A percentile compares a stretch with the other conserved stretches of the same genome.
These are phyloP conservation scores for Procavia capensis DNA, from an alignment of 2,113 vertebrate genomes.

Conservation along the genomic window DNA sequence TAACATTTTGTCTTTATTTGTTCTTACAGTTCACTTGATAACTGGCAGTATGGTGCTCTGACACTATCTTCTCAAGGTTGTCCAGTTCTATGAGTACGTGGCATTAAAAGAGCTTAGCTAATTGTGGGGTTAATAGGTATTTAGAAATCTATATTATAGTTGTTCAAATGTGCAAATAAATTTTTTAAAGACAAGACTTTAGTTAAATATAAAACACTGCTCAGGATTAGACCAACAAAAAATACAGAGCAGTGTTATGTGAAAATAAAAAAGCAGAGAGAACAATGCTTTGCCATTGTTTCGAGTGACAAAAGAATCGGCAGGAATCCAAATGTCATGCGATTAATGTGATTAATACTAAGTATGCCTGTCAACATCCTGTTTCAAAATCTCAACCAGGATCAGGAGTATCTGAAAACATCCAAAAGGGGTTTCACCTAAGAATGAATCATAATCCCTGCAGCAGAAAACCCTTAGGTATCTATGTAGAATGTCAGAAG, in stretches of 20 bases:
- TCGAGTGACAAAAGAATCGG: constrained; percentile 71
- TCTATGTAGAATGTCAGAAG: constrained; percentile 21
- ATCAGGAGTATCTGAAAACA: constrained; percentile 66
- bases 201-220: constrained; percentile 46
- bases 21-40: constrained; percentile 9
- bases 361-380: constrained; percentile 79
- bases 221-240: constrained; percentile 43
- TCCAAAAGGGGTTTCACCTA: constrained; percentile 55
- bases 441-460: constrained; percentile 64
- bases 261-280: constrained; percentile 58
- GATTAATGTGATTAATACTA: constrained; percentile 76
- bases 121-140: background rate
- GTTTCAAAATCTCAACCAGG: constrained; percentile 73
- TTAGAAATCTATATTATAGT: constrained; percentile 13
- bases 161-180: constrained; percentile 29
- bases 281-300: constrained; percentile 74
- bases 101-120: background rate
- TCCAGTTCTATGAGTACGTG: background rate
- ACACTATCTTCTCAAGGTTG: background rate
- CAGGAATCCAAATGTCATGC: constrained; percentile 51
- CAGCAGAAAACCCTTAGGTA: constrained; percentile 39
- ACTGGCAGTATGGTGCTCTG: background rate
- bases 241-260: background rate
- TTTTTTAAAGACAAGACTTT: background rate
- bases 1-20: constrained; percentile 16